These are phyloP conservation scores for Acestrorhynchus altus DNA, from an alignment of 2,797 vertebrate genomes.

Conservation along the genomic window DNA sequence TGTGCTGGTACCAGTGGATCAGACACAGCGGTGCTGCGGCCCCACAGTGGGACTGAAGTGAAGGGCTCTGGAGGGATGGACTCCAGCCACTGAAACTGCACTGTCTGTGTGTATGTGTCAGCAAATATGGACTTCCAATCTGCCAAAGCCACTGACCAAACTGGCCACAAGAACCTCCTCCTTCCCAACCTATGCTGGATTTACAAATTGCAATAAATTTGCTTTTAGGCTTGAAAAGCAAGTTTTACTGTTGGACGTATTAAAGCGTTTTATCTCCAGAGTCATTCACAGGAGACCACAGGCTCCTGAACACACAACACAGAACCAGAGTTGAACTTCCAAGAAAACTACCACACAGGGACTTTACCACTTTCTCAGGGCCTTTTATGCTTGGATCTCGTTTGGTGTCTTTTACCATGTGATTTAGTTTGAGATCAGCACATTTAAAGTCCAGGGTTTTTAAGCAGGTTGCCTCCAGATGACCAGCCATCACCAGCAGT, in stretches of 20 bases:
- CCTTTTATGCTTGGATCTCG: not conserved
- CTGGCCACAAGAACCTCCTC: not conserved
- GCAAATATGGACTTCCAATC: not conserved
- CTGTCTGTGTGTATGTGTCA: not conserved
- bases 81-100: not conserved
- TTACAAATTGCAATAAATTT: not conserved
- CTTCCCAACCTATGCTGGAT: slow-evolving; percentile 4
- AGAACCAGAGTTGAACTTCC: not conserved
- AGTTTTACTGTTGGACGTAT: not conserved
- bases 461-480: no score
- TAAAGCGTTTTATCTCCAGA: slow-evolving; percentile 31
- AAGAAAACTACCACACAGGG: not conserved
- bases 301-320: not conserved
- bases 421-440: not conserved
- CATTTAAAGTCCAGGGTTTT: not conserved
- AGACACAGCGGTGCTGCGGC: not conserved
- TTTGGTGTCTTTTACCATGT: not conserved
- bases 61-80: not conserved
- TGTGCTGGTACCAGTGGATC: no score
- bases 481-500: no score
- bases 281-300: slow-evolving; percentile 18
- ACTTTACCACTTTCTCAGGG: not conserved
- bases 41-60: not conserved
- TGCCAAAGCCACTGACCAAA: slow-evolving; percentile 11
- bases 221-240: not conserved